These are phyloP conservation scores for Buceros bicornis DNA, from an alignment of 2,797 vertebrate species.

Conservation along the genomic window DNA sequence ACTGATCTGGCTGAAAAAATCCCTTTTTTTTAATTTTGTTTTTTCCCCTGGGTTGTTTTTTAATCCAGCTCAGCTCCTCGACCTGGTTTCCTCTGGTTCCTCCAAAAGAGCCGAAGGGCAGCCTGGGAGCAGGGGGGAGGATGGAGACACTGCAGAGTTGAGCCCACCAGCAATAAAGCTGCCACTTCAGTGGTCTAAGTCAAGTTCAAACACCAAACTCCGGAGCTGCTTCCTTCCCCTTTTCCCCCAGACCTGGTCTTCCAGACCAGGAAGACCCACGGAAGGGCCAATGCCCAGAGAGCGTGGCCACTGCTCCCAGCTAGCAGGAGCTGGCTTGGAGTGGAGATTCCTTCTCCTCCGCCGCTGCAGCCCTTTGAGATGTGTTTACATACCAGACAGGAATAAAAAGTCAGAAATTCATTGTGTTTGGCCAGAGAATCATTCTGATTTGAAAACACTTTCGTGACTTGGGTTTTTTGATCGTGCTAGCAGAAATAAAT, in stretches of 20 bases:
- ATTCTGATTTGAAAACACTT: background rate
- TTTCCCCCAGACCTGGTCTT: background rate
- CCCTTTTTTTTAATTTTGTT: background rate
- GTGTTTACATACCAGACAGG: background rate
- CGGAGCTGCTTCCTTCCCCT: background rate
- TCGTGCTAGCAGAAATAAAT: background rate
- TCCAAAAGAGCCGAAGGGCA: background rate
- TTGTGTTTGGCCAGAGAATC: background rate
- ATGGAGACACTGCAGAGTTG: background rate
- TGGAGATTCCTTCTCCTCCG: background rate
- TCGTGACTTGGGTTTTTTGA: background rate
- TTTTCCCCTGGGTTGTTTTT: background rate
- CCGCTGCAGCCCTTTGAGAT: background rate
- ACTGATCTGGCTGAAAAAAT: background rate
- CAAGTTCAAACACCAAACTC: background rate
- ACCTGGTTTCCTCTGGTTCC: background rate
- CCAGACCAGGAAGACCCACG: background rate
- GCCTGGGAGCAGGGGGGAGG: background rate
- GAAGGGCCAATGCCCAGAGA: rapidly evolving
- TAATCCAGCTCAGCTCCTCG: background rate
- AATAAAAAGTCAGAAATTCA: background rate
- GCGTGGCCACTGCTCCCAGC: rapidly evolving
- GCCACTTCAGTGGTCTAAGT: background rate
- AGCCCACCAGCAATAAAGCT: background rate
- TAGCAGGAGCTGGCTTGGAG: background rate